Base-by-base conservation (phyloP, 92 coral and sea anemone genomes). In the Parazoanthus atlanticus region DNA sequence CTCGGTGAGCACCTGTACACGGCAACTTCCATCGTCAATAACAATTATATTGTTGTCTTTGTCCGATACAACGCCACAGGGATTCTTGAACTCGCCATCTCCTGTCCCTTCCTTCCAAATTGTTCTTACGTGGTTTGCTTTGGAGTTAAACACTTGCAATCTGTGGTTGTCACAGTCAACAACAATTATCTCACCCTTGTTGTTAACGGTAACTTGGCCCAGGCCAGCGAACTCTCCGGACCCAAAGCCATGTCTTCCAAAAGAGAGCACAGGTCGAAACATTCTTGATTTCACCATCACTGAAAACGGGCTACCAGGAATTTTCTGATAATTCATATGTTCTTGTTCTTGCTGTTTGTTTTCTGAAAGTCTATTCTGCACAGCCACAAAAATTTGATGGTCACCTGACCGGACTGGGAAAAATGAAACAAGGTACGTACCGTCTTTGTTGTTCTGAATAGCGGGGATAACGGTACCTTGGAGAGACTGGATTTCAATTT, bases 131-230 rank as follows among this genome's bases (percentile, higher is more conserved):
- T 25, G 49, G 29, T 74, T 19, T 49, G 84, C 84, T 47, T 89
- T 70, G 67, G 47, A 32, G 0, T 17, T 31, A 47, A 83, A 82
- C 29, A 89, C 46, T 8, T 89, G 84, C 74, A 89, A 78, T 7
- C 88, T 76, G 88, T 74, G 69, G 23, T 83, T 75, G 3, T 52
- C 47, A 21, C 6, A 31, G 11, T 82, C 86, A 6, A 74, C 75
- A n/a, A 81, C 91, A 47, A 80, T 74, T 38, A 89, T 83, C 76
- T 82, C 88, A 82, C 72, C 75, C 5, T 79, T 21, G 61, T 26
- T 6, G 49, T 61, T 89, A 19, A 89, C 91, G 49, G 88, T 87
- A 41, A 89, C 32, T 15, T 77, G 88, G 75, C 76, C 36, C n/a
- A 88, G 88, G 15, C 8, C 8, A n/a, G 15, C 21, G 30, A 89